These are phyloP conservation scores for Calliopsis andreniformis DNA, from an alignment of 1,140 invertebrate genomes.

Conservation along the genomic window DNA sequence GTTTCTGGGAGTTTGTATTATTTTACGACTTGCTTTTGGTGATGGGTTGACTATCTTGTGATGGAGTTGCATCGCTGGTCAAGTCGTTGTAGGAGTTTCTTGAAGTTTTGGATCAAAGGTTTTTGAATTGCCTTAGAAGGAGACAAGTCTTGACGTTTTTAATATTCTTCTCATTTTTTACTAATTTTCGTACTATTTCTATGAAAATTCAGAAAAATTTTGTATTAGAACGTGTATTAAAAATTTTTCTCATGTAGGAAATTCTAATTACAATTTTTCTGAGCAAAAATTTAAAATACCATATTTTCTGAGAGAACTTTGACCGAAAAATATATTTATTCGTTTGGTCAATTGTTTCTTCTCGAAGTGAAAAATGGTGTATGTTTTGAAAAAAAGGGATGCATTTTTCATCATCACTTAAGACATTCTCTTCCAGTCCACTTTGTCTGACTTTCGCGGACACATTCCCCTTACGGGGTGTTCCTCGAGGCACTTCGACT, in stretches of 20 bases:
- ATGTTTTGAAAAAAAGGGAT: not conserved
- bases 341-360: not conserved
- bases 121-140: no score
- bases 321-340: not conserved
- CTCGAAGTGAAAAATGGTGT: not conserved
- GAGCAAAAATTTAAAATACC: not conserved
- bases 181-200: no score
- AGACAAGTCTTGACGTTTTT: no score
- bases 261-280: not conserved
- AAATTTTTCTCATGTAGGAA: not conserved
- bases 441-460: conserved; percentile 36
- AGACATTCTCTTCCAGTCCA: conserved; percentile 13
- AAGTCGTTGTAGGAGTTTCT: no score
- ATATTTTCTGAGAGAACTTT: not conserved
- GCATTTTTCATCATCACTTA: conserved; percentile 13
- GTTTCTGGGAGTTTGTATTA: no score
- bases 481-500: conserved; percentile 25
- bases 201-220: no score
- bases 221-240: no score
- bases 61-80: no score
- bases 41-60: no score
- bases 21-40: no score
- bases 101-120: no score
- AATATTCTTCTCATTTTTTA: not conserved
- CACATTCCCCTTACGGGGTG: conserved; percentile 41